Base-by-base conservation (phyloP, 2,797 vertebrate species). In the Malacoctenus gilli region DNA sequence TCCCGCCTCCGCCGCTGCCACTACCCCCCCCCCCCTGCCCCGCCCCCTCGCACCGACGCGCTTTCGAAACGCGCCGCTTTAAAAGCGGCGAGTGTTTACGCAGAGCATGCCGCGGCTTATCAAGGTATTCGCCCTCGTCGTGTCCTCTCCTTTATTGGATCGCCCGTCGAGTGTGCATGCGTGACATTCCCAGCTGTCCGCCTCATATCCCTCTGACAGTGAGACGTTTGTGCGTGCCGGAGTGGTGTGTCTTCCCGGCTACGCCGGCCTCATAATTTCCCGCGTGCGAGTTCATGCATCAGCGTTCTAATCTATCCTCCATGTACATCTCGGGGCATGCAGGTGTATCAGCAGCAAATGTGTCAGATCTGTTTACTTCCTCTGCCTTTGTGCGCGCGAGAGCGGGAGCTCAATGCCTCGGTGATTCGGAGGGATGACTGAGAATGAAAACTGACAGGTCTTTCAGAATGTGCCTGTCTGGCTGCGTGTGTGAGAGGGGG, bases 151-250 rank as follows among this genome's bases (percentile, higher is more conserved):
- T 70, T 83, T 69, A 80, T 67, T 80, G 68, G 60, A 64, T 68
- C 5, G 53, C 43, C 62, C 44, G 72, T 73, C 11, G 18, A 67
- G 62, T 59, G 51, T 67, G 62, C 76, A 69, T 77, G 65, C 68
- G 38, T 73, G 77, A 71, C 81, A 82, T 83, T 88, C 77, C 78
- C 87, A 88, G 84, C 80, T 86, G 83, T 80, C 69, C 60, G 57
- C 46, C 51, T 43, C n/a, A 21, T 38, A 68, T 84, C 59, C 53
- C 40, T 67, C 49, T 49, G 65, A 72, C 64, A 62, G 56, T 21
- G 18, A 35, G 49, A 66, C 18, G 52, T 25, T 34, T 55, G 57
- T 30, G 37, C 35, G 49, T 37, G 21, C 53, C 28, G 55, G 48
- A 40, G 42, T 51, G 9, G 25, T 9, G 25, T 28, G 25, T 57